phyloP scores from a whole-genome alignment of 1,140 invertebrate species.

The Papilio aristodemus region DNA sequence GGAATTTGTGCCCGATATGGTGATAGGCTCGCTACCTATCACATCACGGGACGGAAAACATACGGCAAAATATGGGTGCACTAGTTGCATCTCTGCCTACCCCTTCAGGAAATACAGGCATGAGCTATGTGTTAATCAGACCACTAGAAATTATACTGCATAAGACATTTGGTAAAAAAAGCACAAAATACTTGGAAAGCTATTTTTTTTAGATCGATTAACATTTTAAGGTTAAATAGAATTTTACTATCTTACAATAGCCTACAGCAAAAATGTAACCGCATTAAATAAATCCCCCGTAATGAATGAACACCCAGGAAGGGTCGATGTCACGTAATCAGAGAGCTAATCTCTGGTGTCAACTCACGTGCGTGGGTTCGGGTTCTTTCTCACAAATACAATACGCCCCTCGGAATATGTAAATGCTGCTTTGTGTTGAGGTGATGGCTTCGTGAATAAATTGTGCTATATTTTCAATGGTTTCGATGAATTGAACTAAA shows the following conservation, averaged over 20 bases:
- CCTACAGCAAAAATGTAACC: slow-evolving; percentile 14
- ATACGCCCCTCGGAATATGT: slow-evolving; percentile 52
- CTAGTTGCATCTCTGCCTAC: no score
- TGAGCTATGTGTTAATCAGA: no score
- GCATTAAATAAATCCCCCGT: slow-evolving; percentile 42
- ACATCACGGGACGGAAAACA: no score
- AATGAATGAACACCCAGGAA: slow-evolving; percentile 55
- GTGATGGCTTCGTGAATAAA: slow-evolving; percentile 29
- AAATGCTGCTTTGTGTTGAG: slow-evolving; percentile 42
- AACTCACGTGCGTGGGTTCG: slow-evolving; percentile 65
- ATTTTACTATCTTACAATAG: not conserved
- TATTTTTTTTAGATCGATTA: no score
- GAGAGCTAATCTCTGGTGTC: slow-evolving; percentile 65
- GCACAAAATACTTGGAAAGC: no score
- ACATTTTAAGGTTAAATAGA: not conserved
- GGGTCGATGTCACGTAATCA: slow-evolving; percentile 67
- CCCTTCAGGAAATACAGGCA: no score
- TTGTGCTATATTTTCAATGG: slow-evolving; percentile 23
- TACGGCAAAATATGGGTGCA: no score
- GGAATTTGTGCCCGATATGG: no score
- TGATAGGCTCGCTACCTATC: no score
- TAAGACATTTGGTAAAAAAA: no score
- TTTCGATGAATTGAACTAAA: slow-evolving; percentile 11
- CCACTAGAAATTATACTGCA: no score
- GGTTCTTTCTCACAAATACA: slow-evolving; percentile 50